Base-by-base conservation (phyloP, 37 sponge, comb jelly and placozoan species). In the Aplysina aerophoba region DNA sequence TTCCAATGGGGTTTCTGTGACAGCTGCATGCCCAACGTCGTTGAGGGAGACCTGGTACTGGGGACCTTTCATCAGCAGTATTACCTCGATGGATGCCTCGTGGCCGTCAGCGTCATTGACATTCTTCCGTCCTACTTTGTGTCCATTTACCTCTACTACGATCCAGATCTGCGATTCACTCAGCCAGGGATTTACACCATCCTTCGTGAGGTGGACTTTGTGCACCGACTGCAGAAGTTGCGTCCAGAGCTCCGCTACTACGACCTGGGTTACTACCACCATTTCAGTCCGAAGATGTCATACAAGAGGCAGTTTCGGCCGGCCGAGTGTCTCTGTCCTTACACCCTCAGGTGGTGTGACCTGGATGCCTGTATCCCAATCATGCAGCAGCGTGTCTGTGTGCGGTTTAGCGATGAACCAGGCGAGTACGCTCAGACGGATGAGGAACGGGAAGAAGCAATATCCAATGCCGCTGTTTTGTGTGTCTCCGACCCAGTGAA, bases 41-140 rank as follows among this genome's bases (percentile, higher is more conserved):
- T 84, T 3, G 81, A 89, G 1, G 57, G 80, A 0, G 90, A 87
- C 0, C 84, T 85, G 20, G 12, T 81, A 0, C 69, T 28, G 5
- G 93, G 93, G 17, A 75, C 90, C 44, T 93, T 77, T 55, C 93
- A 93, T 77, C 93, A 86, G 35, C 90, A 89, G 63, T 93, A 93
- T 62, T 81, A 81, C 30, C 65, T 93, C 0, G 93, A 93, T 55
- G 93, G 84, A 12, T 87, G 87, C 17, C 80, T 93, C 24, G 58
- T 89, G 58, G 90, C 87, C 21, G 90, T 93, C 1, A 90, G 88
- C 14, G 86, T 93, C 57, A 41, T 93, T 4, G 93, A 93, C 73
- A 89, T 93, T 20, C 73, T 93, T 21, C 93, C 93, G 22, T 68
- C 55, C 33, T 87, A 87, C 31, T 87, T 93, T 15, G 74, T 93